phyloP scores from a whole-genome alignment of 2,888 invertebrate species.

The Sympetrum striolatum region DNA sequence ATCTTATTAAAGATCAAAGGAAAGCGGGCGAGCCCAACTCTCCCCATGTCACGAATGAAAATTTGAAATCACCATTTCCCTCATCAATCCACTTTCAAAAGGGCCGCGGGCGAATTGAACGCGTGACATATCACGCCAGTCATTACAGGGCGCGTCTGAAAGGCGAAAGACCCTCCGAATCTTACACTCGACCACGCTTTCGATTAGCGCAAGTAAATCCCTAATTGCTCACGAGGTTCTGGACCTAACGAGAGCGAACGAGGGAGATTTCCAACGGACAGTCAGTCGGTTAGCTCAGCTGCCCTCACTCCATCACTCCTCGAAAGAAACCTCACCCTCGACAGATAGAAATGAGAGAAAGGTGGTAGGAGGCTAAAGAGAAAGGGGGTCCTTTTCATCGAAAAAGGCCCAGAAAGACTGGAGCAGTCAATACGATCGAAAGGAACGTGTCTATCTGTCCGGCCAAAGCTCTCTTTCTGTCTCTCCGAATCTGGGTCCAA shows the following conservation, averaged over 20 bases:
- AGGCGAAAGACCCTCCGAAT: background rate
- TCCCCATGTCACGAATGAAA: background rate
- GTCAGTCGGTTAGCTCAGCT: background rate
- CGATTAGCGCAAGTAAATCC: background rate
- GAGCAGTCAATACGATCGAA: background rate
- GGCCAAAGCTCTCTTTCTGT: background rate
- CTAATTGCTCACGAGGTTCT: background rate
- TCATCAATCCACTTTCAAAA: background rate
- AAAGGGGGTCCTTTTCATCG: background rate
- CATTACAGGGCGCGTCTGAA: background rate
- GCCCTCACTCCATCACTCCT: background rate
- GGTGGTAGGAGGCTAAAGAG: background rate
- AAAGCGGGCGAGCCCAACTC: no score
- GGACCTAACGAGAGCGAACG: background rate
- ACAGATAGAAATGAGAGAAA: background rate
- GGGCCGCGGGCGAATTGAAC: background rate
- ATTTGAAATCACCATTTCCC: background rate
- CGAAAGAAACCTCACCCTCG: background rate
- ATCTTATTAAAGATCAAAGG: no score
- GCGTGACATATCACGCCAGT: background rate
- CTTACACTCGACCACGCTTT: background rate
- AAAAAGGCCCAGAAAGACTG: background rate
- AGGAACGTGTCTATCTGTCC: background rate
- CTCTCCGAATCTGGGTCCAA: background rate
- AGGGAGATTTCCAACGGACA: background rate